Percentiles rank a stretch among this genome's conserved stretches.
These are phyloP conservation scores for Rhadina sibilatrix DNA, from an alignment of 2,113 vertebrate species.

Conservation along the genomic window DNA sequence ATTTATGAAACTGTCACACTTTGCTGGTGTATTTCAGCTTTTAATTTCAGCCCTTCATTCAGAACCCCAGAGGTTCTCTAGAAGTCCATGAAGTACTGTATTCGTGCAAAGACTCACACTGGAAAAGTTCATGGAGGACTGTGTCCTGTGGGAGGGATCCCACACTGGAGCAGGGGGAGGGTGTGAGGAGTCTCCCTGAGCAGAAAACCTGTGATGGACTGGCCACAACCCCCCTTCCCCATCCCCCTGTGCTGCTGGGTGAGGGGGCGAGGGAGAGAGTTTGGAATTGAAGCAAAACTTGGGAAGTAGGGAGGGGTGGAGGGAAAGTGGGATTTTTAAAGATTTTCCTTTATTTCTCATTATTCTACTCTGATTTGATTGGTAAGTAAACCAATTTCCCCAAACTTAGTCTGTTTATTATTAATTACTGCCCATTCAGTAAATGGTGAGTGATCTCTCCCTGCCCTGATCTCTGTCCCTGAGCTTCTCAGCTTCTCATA, in stretches of 20 bases:
- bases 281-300: neutral
- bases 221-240: neutral
- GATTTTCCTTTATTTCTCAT: neutral
- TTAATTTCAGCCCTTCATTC: neutral
- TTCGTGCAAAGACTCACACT: neutral
- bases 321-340: neutral
- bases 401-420: neutral
- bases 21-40: neutral
- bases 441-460: neutral
- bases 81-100: neutral
- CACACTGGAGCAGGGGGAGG: neutral
- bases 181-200: too few relatives aligned
- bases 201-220: neutral
- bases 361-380: neutral
- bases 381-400: neutral
- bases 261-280: neutral
- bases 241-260: too few relatives aligned
- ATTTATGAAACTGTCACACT: neutral
- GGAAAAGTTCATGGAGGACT: neutral
- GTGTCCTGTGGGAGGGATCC: neutral
- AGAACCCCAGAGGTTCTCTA: neutral
- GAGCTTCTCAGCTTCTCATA: neutral
- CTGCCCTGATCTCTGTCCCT: neutral
- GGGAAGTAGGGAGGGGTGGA: too few relatives aligned
- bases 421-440: rapidly evolving